Conservation (phyloP, 1,140 invertebrate genomes). For the Tetragnatha versicolor region DNA sequence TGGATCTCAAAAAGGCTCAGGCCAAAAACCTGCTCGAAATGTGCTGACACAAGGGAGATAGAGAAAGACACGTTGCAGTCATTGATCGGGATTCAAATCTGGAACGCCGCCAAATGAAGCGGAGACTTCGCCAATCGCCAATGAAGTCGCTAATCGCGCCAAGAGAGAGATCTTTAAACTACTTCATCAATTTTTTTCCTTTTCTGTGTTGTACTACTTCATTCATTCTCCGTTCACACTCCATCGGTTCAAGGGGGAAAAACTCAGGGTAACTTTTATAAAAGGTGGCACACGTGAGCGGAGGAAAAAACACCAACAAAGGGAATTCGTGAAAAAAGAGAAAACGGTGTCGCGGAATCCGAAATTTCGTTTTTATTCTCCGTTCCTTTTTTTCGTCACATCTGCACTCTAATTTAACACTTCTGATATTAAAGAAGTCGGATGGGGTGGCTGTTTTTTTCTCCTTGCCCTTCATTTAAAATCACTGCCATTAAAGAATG, state of each 20-base stretch:
- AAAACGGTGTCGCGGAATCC: background rate
- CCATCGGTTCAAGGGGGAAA: slow-evolving; percentile 3
- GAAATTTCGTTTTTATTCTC: background rate
- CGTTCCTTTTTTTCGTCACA: background rate
- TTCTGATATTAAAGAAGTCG: background rate
- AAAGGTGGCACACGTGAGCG: background rate
- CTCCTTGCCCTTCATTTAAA: background rate
- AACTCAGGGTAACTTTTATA: background rate
- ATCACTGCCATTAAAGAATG: no score
- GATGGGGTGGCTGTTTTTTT: background rate
- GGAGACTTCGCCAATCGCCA: slow-evolving; percentile 13
- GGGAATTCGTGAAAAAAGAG: background rate
- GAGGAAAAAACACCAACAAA: background rate
- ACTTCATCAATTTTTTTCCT: background rate
- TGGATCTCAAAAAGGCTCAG: no score
- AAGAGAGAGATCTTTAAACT: background rate
- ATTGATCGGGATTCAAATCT: slow-evolving; percentile 27
- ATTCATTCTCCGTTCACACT: background rate
- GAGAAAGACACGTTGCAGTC: slow-evolving; percentile 1
- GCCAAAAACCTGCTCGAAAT: no score
- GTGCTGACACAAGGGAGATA: no score
- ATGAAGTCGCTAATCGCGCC: slow-evolving; percentile 3
- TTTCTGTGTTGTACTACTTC: background rate
- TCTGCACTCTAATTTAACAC: slow-evolving; percentile 15
- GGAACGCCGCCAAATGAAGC: slow-evolving; percentile 33